Evolutionary conservation across 2,888 invertebrate species (phyloP), one percentile per base, ranked within the genome.

Genomic region (Nipponacmea schrenckii): DNA sequence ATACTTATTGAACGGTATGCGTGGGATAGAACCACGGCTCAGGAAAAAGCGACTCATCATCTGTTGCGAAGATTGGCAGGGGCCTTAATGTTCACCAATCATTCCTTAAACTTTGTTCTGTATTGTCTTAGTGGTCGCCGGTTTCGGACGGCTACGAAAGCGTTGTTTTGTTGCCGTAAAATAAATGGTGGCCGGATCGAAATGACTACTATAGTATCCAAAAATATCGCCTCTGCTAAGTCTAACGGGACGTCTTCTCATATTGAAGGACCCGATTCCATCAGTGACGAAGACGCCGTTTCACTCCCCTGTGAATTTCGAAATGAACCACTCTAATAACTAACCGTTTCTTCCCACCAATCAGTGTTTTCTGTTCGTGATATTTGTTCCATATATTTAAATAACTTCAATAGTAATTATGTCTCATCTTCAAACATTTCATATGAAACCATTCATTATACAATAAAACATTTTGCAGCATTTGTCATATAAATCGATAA

Each of bases 21-120:
- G 31, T 69, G 68, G 69, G 66, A 71, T 20, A 68, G 69, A 3
- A 15, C 26, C 27, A 75, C 68, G 0, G 31, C 70, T 17, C 63
- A 64, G 7, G 71, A 71, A 26, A 50, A 27, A 46, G 75, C 75
- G 10, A 46, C 27, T 2, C 66, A 67, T 48, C 64, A 68, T 39
- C 71, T 75, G 48, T 45, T 64, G 5, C 73, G 73, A 50, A 71
- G 71, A 14, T 17, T 75, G 44, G 69, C 71, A 14, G 71, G 73
- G 65, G 73, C 71, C 69, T 73, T 75, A 31, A 75, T 75, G 75
- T 75, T 73, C 69, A 75, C 75, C 46, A 75, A 75, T 68, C 75
- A 75, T 67, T 67, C 71, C 48, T 56, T 71, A 56, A 75, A 75
- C 69, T 75, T 75, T 44, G 39, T 75, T 27, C 73, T 75, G 14